A percentile compares a stretch with the other conserved stretches of the same genome.
These are phyloP conservation scores for Macrostomum lignano DNA, from an alignment of 1,140 invertebrate genomes.

Conservation along the genomic window DNA sequence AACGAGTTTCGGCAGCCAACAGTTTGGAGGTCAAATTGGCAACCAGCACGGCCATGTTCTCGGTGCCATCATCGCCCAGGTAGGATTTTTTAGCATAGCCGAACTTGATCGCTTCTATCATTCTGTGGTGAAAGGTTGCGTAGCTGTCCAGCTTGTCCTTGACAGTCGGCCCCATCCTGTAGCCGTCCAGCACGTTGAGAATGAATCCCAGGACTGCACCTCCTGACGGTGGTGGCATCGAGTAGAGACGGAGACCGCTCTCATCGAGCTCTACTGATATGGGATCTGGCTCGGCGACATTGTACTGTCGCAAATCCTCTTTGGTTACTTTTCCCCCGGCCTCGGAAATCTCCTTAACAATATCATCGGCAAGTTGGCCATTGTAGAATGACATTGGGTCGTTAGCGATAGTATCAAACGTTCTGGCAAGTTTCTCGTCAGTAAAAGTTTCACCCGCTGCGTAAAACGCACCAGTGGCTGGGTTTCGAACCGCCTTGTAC, in stretches of 20 bases:
- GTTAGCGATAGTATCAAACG: slow-evolving; percentile 38
- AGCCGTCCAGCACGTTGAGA: slow-evolving; percentile 49
- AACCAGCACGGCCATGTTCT: slow-evolving; percentile 34
- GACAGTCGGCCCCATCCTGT: too few relatives aligned
- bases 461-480: slow-evolving; percentile 13
- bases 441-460: slow-evolving; percentile 40
- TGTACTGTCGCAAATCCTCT: slow-evolving; percentile 11
- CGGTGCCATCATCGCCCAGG: slow-evolving; percentile 51
- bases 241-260: slow-evolving; percentile 37
- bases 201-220: slow-evolving; percentile 49
- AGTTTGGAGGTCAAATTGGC: too few relatives aligned
- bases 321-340: slow-evolving; percentile 16
- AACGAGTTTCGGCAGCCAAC: too few relatives aligned
- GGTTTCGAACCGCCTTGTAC: too few relatives aligned
- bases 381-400: slow-evolving; percentile 38
- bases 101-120: slow-evolving; percentile 67
- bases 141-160: too few relatives aligned
- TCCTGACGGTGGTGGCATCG: slow-evolving; percentile 45
- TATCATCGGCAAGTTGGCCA: slow-evolving; percentile 34
- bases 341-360: slow-evolving; percentile 40
- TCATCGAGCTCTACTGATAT: slow-evolving; percentile 18
- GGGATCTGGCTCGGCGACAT: background rate
- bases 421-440: slow-evolving; percentile 39
- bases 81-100: slow-evolving; percentile 51
- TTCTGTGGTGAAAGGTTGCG: slow-evolving; percentile 58